These are phyloP conservation scores for Lathamus discolor DNA, from an alignment of 2,113 vertebrate species.

Conservation along the genomic window DNA sequence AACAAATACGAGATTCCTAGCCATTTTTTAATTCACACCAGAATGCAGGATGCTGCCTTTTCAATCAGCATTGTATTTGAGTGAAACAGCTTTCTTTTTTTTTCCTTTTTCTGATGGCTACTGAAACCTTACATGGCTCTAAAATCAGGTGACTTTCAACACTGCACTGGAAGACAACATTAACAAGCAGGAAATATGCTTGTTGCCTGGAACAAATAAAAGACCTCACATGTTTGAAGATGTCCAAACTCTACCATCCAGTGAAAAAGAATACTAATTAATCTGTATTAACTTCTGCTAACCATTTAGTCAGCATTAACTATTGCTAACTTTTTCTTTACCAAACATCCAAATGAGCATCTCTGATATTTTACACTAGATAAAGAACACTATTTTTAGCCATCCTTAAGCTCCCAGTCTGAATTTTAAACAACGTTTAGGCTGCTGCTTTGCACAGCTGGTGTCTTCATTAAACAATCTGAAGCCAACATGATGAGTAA, in stretches of 20 bases:
- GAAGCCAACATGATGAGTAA: not conserved
- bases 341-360: not conserved
- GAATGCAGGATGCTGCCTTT: not conserved
- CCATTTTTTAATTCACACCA: too few species aligned
- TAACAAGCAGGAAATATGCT: not conserved
- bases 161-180: not conserved
- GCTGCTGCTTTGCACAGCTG: not conserved
- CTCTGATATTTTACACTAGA: not conserved
- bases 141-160: not conserved
- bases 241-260: not conserved
- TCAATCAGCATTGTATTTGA: not conserved
- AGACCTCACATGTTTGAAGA: not conserved
- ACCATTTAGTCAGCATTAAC: not conserved
- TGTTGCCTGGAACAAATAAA: not conserved
- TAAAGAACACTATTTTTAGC: not conserved
- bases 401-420: not conserved
- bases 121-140: not conserved
- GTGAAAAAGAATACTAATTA: not conserved
- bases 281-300: not conserved
- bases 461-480: not conserved
- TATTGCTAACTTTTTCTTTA: not conserved
- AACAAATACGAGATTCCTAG: not conserved
- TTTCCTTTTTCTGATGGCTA: not conserved
- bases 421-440: not conserved
- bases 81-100: not conserved